Percentiles rank a stretch among this genome's conserved stretches.
Evolutionary conservation across 2,113 vertebrate species (phyloP).

Genomic region (Ptyas mucosa): DNA sequence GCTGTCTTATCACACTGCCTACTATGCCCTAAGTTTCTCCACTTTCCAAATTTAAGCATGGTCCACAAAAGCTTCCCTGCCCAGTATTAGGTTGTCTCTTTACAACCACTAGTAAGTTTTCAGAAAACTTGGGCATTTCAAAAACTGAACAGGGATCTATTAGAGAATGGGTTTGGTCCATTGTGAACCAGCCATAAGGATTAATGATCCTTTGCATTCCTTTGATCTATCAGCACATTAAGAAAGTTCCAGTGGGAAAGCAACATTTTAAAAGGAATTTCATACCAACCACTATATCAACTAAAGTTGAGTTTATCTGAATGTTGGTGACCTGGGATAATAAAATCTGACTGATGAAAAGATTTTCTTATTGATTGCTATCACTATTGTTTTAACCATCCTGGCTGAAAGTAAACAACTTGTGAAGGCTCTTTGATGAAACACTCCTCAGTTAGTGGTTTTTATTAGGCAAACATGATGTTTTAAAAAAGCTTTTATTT

Average conservation of each 20-base stretch:
- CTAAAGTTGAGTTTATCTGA: conserved; percentile 61
- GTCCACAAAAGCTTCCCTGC: not conserved
- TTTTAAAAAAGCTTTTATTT: conserved; percentile 56
- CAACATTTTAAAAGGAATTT: conserved; percentile 47
- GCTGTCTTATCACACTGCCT: not conserved
- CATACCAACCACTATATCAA: conserved; percentile 48
- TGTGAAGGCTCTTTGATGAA: conserved; percentile 66
- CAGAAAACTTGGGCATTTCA: conserved; percentile 25
- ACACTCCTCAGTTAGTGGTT: conserved; percentile 67
- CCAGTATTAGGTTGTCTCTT: not conserved
- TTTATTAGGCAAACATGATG: conserved; percentile 65
- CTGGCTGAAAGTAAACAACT: conserved; percentile 64
- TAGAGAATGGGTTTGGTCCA: conserved; percentile 36
- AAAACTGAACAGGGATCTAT: conserved; percentile 13
- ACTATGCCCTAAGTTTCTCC: not conserved
- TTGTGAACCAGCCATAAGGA: conserved; percentile 5
- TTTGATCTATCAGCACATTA: conserved; percentile 43
- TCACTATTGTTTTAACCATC: conserved; percentile 69
- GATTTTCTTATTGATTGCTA: conserved; percentile 68
- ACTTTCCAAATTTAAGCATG: not conserved
- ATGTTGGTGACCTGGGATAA: conserved; percentile 63
- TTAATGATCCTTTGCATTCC: conserved; percentile 32
- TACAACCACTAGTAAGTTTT: conserved; percentile 32
- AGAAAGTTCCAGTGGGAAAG: conserved; percentile 35
- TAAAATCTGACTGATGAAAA: conserved; percentile 70